A percentile compares a stretch with the other conserved stretches of the same genome.
Evolutionary conservation across 2,888 invertebrate genomes (phyloP).

Genomic region (Andrena praecox): DNA sequence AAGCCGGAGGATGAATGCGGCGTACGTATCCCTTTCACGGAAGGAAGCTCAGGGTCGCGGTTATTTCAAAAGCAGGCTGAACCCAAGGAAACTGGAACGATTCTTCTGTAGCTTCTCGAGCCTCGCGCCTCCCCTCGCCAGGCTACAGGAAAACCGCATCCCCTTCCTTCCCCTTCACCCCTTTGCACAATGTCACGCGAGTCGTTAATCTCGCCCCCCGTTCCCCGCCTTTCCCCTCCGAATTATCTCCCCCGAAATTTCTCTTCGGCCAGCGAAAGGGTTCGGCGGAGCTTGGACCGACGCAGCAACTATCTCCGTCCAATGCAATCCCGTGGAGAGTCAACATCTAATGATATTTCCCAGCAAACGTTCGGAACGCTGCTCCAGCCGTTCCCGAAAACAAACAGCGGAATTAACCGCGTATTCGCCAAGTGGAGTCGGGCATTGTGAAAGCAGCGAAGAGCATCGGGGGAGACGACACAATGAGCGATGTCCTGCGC

Average conservation of each 20-base stretch:
- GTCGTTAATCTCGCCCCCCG: conserved; percentile 29
- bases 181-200: conserved; percentile 1
- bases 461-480: too few relatives aligned
- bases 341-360: background rate
- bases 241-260: background rate
- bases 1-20: conserved; percentile 56
- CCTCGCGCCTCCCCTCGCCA: background rate
- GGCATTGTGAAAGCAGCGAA: too few relatives aligned
- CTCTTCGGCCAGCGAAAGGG: background rate
- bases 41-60: conserved; percentile 61
- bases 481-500: too few relatives aligned
- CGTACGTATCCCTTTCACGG: conserved; percentile 48
- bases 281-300: too few relatives aligned
- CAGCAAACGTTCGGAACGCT: too few relatives aligned
- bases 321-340: too few relatives aligned
- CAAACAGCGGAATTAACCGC: too few relatives aligned
- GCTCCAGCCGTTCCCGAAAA: too few relatives aligned
- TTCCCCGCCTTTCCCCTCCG: background rate
- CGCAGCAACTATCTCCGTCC: too few relatives aligned
- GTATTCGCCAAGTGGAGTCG: too few relatives aligned
- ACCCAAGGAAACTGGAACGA: conserved; percentile 66
- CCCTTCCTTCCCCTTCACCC: background rate
- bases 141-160: conserved; percentile 6
- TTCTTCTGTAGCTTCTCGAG: conserved; percentile 32
- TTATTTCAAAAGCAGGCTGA: conserved; percentile 59